Percentiles rank a stretch among this genome's conserved stretches.
Evolutionary conservation across 2,888 invertebrate species (phyloP).

Genomic region (Drosophila pseudotakahashii): DNA sequence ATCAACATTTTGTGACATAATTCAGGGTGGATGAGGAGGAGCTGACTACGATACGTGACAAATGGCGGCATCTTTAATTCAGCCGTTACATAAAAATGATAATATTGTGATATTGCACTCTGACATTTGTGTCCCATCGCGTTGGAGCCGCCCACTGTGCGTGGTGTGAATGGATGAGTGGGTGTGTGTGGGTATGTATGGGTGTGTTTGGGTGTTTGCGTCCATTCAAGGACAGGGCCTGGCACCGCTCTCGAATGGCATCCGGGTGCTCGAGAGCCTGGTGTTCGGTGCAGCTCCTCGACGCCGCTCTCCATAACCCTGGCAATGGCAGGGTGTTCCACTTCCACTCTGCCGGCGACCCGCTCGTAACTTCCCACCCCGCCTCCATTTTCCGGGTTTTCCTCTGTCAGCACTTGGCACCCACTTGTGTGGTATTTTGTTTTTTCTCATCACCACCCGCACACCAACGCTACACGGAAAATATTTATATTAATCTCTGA

Average conservation of each 20-base stretch:
- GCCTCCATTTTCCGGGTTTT: slow-evolving; percentile 20
- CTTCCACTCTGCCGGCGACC: slow-evolving; percentile 30
- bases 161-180: not conserved
- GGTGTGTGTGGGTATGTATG: too few relatives aligned
- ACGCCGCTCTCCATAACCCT: slow-evolving; percentile 40
- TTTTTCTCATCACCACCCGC: slow-evolving; percentile 21
- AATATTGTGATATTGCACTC: slow-evolving; percentile 10
- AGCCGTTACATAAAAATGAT: slow-evolving; percentile 11
- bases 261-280: slow-evolving; percentile 44
- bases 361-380: slow-evolving; percentile 17
- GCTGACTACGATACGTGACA: slow-evolving; percentile 30
- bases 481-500: too few relatives aligned
- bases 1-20: slow-evolving; percentile 14
- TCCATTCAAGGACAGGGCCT: slow-evolving; percentile 58
- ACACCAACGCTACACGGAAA: slow-evolving; percentile 1
- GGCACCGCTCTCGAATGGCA: slow-evolving; percentile 49
- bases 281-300: slow-evolving; percentile 47
- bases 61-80: slow-evolving; percentile 24
- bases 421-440: slow-evolving; percentile 62
- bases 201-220: slow-evolving; percentile 11
- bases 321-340: slow-evolving; percentile 40
- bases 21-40: slow-evolving; percentile 12
- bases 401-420: slow-evolving; percentile 50
- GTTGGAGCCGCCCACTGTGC: slow-evolving; percentile 16
- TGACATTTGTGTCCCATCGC: slow-evolving; percentile 30